Conservation (phyloP, 2,797 vertebrate species). For the Helostoma temminkii region DNA sequence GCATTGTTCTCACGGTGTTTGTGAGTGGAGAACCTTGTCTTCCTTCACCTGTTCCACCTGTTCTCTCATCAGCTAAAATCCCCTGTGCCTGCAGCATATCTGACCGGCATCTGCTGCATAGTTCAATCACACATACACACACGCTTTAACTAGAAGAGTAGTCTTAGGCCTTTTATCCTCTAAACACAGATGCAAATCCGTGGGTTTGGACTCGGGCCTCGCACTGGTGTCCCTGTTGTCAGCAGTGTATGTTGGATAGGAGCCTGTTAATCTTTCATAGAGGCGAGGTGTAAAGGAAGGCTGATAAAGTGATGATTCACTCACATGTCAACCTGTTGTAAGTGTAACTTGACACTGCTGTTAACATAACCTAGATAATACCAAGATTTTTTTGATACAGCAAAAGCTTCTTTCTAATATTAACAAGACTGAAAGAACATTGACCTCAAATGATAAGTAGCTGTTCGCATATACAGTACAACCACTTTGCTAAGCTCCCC, state of each 20-base stretch:
- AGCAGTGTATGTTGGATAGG: slow-evolving; percentile 35
- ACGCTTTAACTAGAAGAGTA: slow-evolving; percentile 37
- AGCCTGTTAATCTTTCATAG: slow-evolving; percentile 47
- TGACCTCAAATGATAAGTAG: too few relatives aligned
- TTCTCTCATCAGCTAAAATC: slow-evolving; percentile 39
- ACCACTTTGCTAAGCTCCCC: too few relatives aligned
- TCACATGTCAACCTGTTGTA: too few relatives aligned
- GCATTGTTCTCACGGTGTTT: slow-evolving; percentile 6
- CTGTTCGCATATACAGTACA: too few relatives aligned
- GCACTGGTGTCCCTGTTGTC: slow-evolving; percentile 38
- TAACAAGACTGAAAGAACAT: too few relatives aligned
- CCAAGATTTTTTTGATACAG: too few relatives aligned
- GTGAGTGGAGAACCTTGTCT: slow-evolving; percentile 20
- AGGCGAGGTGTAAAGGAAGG: slow-evolving; percentile 17
- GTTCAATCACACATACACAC: slow-evolving; percentile 19
- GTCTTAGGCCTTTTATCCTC: slow-evolving; percentile 71
- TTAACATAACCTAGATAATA: too few relatives aligned
- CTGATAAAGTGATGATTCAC: slow-evolving; percentile 24
- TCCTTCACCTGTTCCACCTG: slow-evolving; percentile 48
- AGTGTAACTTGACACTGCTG: too few relatives aligned
- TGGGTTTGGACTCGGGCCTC: slow-evolving; percentile 49
- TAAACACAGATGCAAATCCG: slow-evolving; percentile 64
- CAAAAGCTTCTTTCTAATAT: too few relatives aligned
- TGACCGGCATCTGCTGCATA: slow-evolving; percentile 55
- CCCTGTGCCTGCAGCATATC: slow-evolving; percentile 34